These are phyloP conservation scores for Beris morrisii DNA, from an alignment of 2,888 invertebrate species.

Conservation along the genomic window DNA sequence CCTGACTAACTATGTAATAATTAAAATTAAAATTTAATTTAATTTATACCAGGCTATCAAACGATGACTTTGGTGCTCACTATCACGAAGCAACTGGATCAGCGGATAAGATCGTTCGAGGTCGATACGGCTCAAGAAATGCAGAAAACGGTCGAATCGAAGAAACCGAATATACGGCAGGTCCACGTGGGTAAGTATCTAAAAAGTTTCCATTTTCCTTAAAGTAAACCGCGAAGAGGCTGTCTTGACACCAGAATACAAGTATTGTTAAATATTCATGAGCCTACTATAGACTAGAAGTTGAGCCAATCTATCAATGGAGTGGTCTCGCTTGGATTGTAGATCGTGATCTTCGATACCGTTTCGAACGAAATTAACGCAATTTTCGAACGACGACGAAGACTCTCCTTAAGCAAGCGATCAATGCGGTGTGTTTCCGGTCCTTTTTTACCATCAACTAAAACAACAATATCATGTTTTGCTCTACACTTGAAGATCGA, in stretches of 20 bases:
- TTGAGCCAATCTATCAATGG: slow-evolving; percentile 17
- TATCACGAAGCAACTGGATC: slow-evolving; percentile 68
- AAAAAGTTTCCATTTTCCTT: slow-evolving; percentile 17
- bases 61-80: slow-evolving; percentile 70
- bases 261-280: slow-evolving; percentile 21
- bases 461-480: slow-evolving; percentile 3
- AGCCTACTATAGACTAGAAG: neutral
- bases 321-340: slow-evolving; percentile 14
- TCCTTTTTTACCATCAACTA: slow-evolving; percentile 18
- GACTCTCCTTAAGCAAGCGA: slow-evolving; percentile 38
- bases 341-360: slow-evolving; percentile 21
- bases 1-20: too few relatives aligned
- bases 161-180: slow-evolving; percentile 74
- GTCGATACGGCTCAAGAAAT: slow-evolving; percentile 72
- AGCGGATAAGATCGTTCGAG: slow-evolving; percentile 69
- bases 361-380: neutral
- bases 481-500: slow-evolving; percentile 19
- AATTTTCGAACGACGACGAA: slow-evolving; percentile 1
- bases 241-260: neutral
- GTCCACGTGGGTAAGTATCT: slow-evolving; percentile 67
- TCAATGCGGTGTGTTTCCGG: slow-evolving; percentile 43
- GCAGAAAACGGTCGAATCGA: slow-evolving; percentile 71
- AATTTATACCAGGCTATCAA: slow-evolving; percentile 52
- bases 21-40: too few relatives aligned
- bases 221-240: neutral